Evolutionary conservation across 2,797 vertebrate genomes (phyloP).

Genomic region (Xenops minutus): DNA sequence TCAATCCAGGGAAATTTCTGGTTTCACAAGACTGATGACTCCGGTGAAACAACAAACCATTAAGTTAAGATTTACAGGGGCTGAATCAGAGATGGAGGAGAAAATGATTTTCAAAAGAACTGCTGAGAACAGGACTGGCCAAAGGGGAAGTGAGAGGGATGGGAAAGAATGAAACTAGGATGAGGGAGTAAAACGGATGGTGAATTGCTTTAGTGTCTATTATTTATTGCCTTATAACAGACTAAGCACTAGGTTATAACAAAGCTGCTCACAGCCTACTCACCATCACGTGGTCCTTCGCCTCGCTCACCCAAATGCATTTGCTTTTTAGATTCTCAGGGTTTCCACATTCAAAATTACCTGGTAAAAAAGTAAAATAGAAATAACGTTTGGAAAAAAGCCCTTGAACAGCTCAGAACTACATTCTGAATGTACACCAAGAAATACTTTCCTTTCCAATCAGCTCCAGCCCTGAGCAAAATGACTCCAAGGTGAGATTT

Average conservation of each 20-base stretch:
- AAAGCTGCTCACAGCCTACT: conserved; percentile 50
- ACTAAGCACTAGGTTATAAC: not conserved
- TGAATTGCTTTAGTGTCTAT: conserved; percentile 30
- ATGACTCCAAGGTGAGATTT: conserved; percentile 9
- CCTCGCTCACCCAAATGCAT: conserved; percentile 76
- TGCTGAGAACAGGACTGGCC: conserved; percentile 26
- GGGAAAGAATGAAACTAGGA: conserved; percentile 7
- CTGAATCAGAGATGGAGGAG: conserved; percentile 41
- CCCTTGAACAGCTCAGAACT: not conserved
- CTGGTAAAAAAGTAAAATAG: conserved; percentile 40
- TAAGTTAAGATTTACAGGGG: conserved; percentile 54
- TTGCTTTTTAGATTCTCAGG: conserved; percentile 79
- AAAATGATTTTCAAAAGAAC: conserved; percentile 48
- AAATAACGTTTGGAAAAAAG: not conserved
- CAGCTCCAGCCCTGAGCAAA: conserved; percentile 4
- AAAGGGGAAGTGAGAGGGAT: conserved; percentile 25
- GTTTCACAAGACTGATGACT: conserved; percentile 50
- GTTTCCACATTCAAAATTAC: conserved; percentile 83
- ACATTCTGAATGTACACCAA: not conserved
- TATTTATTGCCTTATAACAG: conserved; percentile 46
- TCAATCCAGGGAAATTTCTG: conserved; percentile 23
- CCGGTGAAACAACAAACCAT: conserved; percentile 54
- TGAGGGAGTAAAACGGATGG: conserved; percentile 28
- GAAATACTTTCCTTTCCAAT: conserved; percentile 21
- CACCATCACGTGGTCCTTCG: conserved; percentile 74